A percentile compares a stretch with the other conserved stretches of the same genome.
Conservation (phyloP, 2,113 vertebrate genomes). For the Herpailurus yagouaroundi region DNA sequence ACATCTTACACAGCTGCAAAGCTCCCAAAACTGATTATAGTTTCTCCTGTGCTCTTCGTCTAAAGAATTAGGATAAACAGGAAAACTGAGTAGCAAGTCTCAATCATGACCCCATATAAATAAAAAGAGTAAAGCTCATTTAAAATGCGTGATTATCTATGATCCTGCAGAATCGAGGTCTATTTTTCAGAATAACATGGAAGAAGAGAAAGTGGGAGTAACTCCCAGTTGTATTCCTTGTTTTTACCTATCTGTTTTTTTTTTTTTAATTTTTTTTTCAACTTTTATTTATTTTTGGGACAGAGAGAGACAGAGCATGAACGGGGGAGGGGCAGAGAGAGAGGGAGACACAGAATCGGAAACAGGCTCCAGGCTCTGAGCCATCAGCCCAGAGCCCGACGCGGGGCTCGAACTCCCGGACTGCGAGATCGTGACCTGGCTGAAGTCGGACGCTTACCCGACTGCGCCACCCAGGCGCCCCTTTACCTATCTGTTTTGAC, state of each 20-base stretch:
- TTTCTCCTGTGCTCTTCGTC: neutral
- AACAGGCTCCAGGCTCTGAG: no score
- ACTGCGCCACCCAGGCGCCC: no score
- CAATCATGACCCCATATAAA: neutral
- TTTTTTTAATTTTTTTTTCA: no score
- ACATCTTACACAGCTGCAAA: neutral
- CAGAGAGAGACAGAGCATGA: no score
- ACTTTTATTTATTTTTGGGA: no score
- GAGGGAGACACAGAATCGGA: no score
- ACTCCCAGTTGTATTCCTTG: neutral
- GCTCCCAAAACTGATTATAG: neutral
- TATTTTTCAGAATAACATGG: neutral
- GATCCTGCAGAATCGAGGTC: neutral
- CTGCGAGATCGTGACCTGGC: no score
- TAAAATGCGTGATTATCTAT: neutral
- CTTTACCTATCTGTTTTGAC: conserved; percentile 18
- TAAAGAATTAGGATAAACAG: neutral
- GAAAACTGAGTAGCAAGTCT: neutral
- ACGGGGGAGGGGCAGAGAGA: no score
- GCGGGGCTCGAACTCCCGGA: no score
- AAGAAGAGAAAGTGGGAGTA: conserved; percentile 8
- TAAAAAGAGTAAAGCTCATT: neutral
- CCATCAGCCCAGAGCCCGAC: no score
- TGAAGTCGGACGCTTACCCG: no score
- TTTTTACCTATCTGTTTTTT: conserved; percentile 35